Conservation (phyloP, 2,888 invertebrate species). For the Scaeva pyrastri region DNA sequence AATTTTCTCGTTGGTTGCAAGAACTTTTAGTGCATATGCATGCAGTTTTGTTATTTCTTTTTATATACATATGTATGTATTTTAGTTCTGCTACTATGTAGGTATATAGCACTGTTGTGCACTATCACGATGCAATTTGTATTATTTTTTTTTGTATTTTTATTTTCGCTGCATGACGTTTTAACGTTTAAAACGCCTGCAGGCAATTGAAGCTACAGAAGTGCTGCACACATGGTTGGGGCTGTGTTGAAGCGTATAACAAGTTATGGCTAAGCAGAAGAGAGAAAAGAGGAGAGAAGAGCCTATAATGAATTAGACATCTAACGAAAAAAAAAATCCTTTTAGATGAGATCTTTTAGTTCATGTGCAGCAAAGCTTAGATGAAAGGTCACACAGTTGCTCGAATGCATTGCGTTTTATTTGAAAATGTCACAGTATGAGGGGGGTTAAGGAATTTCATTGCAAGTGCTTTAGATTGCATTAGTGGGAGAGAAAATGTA, state of each 20-base stretch:
- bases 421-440: constrained; percentile 58
- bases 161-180: constrained; percentile 39
- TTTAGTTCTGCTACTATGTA: constrained; percentile 25
- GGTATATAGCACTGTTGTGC: constrained; percentile 32
- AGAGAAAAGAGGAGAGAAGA: constrained; percentile 18
- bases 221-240: constrained; percentile 64
- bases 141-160: constrained; percentile 29
- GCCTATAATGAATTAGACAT: constrained; percentile 69
- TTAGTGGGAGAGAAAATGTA: constrained; percentile 4
- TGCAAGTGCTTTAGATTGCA: constrained; percentile 59
- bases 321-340: constrained; percentile 33
- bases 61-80: constrained; percentile 25
- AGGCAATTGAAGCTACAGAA: constrained; percentile 65
- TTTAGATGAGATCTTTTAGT: constrained; percentile 52
- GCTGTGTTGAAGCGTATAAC: constrained; percentile 65
- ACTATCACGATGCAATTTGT: constrained; percentile 47
- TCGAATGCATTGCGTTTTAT: constrained; percentile 61
- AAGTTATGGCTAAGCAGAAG: constrained; percentile 56
- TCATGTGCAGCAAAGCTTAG: constrained; percentile 49
- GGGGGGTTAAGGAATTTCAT: constrained; percentile 30
- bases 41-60: constrained; percentile 32
- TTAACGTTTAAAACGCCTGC: constrained; percentile 54
- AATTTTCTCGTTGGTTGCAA: constrained; percentile 55
- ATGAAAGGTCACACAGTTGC: constrained; percentile 69
- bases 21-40: constrained; percentile 35